Evolutionary conservation across 2,113 vertebrate species (phyloP).

Genomic region (Connochaetes taurinus): DNA sequence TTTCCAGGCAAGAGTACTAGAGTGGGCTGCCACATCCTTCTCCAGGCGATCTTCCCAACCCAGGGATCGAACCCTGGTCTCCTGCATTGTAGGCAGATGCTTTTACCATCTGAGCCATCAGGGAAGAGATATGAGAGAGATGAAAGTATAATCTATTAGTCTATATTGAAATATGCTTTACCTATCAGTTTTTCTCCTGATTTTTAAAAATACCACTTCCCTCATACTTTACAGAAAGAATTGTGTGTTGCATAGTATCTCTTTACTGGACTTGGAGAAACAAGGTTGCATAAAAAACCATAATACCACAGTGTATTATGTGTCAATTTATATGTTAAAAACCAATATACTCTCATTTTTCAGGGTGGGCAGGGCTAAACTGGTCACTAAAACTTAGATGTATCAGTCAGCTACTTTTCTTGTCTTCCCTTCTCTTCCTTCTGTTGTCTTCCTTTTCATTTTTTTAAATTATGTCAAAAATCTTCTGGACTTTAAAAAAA

Average conservation of each 20-base stretch:
- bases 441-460: background rate
- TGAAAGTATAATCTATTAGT: background rate
- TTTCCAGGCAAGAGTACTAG: background rate
- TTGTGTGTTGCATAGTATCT: background rate
- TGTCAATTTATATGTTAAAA: background rate
- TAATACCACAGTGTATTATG: background rate
- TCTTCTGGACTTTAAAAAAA: constrained; percentile 31
- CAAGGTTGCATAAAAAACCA: background rate
- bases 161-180: background rate
- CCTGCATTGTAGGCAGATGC: background rate
- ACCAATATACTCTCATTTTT: background rate
- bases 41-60: background rate
- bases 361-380: background rate
- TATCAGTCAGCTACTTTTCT: background rate
- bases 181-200: background rate
- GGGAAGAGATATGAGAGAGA: background rate
- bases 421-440: background rate
- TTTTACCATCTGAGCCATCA: background rate
- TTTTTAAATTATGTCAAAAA: background rate
- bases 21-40: background rate
- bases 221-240: background rate
- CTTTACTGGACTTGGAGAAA: background rate
- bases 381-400: background rate
- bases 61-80: background rate
- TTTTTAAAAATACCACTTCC: background rate